These are phyloP conservation scores for Nettapus auritus DNA, from an alignment of 2,113 vertebrate genomes.

Conservation along the genomic window DNA sequence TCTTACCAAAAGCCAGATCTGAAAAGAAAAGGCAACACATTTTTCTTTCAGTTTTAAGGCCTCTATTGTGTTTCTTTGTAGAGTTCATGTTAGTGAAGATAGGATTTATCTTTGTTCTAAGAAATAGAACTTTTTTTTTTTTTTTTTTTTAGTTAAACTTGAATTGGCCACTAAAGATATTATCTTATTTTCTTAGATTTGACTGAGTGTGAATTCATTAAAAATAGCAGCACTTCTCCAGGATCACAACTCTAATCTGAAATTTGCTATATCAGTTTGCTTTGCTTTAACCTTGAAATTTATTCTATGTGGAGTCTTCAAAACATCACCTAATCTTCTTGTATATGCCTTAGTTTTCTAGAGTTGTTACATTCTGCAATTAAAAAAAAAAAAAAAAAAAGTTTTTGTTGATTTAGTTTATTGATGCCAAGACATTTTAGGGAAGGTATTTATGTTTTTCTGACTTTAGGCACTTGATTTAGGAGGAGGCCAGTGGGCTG, in stretches of 20 bases:
- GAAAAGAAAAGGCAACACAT: neutral
- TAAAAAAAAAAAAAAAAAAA: neutral
- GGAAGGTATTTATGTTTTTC: neutral
- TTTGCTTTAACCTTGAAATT: neutral
- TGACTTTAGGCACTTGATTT: neutral
- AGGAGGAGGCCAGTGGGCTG: neutral
- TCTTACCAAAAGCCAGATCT: neutral
- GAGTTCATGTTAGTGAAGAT: neutral
- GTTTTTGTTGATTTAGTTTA: neutral
- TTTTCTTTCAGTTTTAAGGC: neutral
- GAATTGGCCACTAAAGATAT: neutral
- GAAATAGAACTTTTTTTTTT: neutral
- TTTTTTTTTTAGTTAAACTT: neutral
- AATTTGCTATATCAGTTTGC: neutral
- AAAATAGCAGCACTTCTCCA: neutral
- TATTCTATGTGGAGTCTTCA: neutral
- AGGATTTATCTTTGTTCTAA: neutral
- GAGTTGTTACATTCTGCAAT: neutral
- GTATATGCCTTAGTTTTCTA: neutral
- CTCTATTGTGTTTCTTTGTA: neutral
- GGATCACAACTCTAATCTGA: neutral
- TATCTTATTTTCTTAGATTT: constrained; percentile 9
- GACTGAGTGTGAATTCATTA: neutral
- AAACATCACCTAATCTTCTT: neutral
- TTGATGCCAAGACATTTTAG: neutral